Conservation (phyloP, 2,888 invertebrate genomes). For the Hemicrepidius hirtus region DNA sequence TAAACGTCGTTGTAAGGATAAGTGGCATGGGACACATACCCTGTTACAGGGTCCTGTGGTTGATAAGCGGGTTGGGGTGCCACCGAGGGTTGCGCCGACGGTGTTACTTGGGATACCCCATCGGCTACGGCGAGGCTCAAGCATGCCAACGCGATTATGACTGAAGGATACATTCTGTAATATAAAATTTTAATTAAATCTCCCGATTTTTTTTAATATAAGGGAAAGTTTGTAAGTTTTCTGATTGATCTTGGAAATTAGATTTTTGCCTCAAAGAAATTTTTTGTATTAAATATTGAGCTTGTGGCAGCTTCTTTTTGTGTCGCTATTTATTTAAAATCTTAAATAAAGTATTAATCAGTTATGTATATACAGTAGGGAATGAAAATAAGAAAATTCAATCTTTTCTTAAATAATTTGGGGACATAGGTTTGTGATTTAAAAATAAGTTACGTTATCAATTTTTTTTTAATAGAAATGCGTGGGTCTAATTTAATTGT, state of each 20-base stretch:
- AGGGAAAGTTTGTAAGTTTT: background rate
- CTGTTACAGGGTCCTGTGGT: slow-evolving; percentile 52
- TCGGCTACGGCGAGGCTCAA: slow-evolving; percentile 22
- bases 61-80: slow-evolving; percentile 55
- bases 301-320: no score
- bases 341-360: no score
- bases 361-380: no score
- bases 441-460: no score
- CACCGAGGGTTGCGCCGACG: slow-evolving; percentile 19
- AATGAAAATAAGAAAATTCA: no score
- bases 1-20: slow-evolving; percentile 62
- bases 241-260: background rate
- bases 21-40: slow-evolving; percentile 60
- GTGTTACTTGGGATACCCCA: slow-evolving; percentile 22
- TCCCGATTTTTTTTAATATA: background rate
- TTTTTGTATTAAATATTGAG: no score
- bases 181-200: background rate
- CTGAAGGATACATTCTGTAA: slow-evolving; percentile 27
- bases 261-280: no score
- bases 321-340: no score
- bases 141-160: slow-evolving; percentile 6
- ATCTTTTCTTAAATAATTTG: no score
- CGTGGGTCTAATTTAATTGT: no score
- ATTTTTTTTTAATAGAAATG: no score
- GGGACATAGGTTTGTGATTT: no score